A percentile compares a stretch with the other conserved stretches of the same genome.
Evolutionary conservation across 2,797 vertebrate genomes (phyloP).

Genomic region (Capromys pilorides): DNA sequence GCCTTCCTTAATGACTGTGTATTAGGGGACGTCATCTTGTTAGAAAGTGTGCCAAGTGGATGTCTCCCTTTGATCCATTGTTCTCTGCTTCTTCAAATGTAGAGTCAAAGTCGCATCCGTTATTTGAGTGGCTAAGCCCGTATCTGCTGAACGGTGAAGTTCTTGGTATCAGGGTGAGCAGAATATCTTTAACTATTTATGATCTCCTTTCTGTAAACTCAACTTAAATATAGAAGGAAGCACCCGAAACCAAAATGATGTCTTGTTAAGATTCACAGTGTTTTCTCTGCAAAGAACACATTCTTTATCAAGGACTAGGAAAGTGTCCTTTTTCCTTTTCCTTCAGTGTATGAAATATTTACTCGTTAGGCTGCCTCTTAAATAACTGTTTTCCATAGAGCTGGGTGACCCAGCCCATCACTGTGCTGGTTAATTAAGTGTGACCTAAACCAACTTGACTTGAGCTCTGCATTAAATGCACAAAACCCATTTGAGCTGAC

Average conservation of each 20-base stretch:
- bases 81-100: constrained; percentile 65
- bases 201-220: constrained; percentile 79
- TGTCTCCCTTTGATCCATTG: constrained; percentile 78
- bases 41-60: constrained; percentile 79
- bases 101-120: constrained; percentile 69
- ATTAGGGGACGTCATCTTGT: constrained; percentile 76
- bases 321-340: constrained; percentile 74
- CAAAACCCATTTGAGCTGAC: constrained; percentile 92
- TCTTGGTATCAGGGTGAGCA: constrained; percentile 75
- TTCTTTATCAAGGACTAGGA: constrained; percentile 75
- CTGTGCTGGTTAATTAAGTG: constrained; percentile 89
- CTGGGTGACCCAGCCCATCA: constrained; percentile 85
- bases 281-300: constrained; percentile 75
- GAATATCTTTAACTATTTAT: constrained; percentile 85
- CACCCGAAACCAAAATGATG: constrained; percentile 66
- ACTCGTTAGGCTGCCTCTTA: constrained; percentile 84
- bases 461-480: constrained; percentile 91
- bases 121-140: constrained; percentile 76
- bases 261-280: constrained; percentile 72
- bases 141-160: constrained; percentile 77
- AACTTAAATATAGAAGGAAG: constrained; percentile 70
- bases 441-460: constrained; percentile 91
- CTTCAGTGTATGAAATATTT: constrained; percentile 88
- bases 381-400: constrained; percentile 86
- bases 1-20: constrained; percentile 69